A percentile compares a stretch with the other conserved stretches of the same genome.
Conservation (phyloP, 2,113 vertebrate genomes). For the Hypocryptadius cinnamomeus region DNA sequence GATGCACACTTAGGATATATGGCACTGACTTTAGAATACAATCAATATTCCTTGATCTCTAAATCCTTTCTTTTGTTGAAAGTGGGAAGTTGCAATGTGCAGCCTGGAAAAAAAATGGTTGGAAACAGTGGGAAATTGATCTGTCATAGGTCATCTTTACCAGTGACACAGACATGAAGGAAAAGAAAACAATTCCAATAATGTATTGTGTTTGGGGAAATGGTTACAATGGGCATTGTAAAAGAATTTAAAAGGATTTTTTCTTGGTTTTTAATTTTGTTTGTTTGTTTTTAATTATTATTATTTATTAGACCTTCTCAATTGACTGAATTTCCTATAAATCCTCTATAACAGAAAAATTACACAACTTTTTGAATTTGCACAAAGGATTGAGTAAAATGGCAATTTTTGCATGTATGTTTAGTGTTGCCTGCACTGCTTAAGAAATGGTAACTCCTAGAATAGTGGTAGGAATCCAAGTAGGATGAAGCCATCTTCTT, state of each 20-base stretch:
- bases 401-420: not conserved
- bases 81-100: not conserved
- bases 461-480: not conserved
- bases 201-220: not conserved
- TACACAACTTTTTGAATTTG: not conserved
- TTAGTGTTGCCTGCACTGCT: not conserved
- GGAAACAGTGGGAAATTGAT: not conserved
- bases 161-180: not conserved
- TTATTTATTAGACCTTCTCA: not conserved
- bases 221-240: not conserved
- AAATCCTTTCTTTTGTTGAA: slow-evolving; percentile 43
- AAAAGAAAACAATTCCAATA: not conserved
- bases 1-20: not conserved
- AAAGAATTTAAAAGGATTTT: not conserved
- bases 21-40: slow-evolving; percentile 36
- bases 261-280: too few species aligned
- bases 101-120: not conserved
- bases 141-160: not conserved
- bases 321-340: not conserved
- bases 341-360: not conserved
- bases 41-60: slow-evolving; percentile 57
- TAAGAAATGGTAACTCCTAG: not conserved
- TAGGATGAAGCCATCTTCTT: not conserved
- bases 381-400: not conserved
- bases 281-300: not conserved